A percentile compares a stretch with the other conserved stretches of the same genome.
phyloP scores from a whole-genome alignment of 2,113 vertebrate genomes.

The Myotis davidii region DNA sequence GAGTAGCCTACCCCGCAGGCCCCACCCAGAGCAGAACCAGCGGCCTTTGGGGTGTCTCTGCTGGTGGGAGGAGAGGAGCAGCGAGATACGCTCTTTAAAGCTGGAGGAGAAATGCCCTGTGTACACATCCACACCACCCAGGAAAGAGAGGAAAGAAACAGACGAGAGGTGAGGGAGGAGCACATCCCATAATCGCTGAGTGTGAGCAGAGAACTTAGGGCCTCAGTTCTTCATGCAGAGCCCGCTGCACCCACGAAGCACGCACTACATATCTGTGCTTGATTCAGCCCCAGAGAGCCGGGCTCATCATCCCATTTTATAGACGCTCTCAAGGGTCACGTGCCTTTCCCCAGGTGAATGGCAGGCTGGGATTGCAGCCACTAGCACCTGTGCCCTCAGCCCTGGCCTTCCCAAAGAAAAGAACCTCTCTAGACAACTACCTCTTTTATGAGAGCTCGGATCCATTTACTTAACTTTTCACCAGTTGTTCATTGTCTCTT shows the following conservation, averaged over 20 bases:
- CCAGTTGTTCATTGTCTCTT: not conserved
- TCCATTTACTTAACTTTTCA: not conserved
- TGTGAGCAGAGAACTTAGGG: not conserved
- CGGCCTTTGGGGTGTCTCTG: not conserved
- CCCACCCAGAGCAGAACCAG: not conserved
- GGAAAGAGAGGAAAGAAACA: not conserved
- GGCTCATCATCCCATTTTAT: not conserved
- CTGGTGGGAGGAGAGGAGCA: not conserved
- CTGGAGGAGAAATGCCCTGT: not conserved
- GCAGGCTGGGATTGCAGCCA: not conserved
- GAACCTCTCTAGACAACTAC: not conserved
- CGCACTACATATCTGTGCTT: accelerated
- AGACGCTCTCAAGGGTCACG: not conserved
- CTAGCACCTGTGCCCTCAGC: accelerated
- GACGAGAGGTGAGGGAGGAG: not conserved
- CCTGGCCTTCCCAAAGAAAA: not conserved
- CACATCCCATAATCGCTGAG: accelerated
- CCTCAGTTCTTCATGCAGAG: not conserved
- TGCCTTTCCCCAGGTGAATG: not conserved
- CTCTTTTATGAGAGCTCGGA: not conserved
- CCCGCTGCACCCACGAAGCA: accelerated
- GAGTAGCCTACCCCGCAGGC: accelerated
- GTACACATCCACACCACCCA: not conserved
- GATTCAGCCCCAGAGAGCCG: not conserved
- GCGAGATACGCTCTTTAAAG: not conserved